Conservation (phyloP, 1,140 invertebrate genomes). For the Hestina assimilis region DNA sequence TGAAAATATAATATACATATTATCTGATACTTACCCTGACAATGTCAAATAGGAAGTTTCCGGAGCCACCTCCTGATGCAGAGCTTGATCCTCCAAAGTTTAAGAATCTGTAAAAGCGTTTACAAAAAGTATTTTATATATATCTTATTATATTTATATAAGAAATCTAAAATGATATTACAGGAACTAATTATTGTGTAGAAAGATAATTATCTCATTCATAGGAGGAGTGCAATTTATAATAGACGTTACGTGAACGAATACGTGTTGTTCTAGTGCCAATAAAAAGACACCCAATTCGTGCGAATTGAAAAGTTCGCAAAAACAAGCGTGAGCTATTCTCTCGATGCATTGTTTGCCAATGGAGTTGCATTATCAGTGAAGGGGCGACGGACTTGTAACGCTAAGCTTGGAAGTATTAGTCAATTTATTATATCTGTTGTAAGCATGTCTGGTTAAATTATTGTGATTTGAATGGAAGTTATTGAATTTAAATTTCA, state of each 20-base stretch:
- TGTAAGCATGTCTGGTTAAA: too few relatives aligned
- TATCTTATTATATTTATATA: too few relatives aligned
- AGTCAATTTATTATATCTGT: neutral
- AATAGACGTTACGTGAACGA: slow-evolving; percentile 28
- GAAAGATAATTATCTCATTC: neutral
- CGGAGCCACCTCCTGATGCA: slow-evolving; percentile 84
- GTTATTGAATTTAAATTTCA: too few relatives aligned
- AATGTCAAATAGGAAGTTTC: slow-evolving; percentile 92
- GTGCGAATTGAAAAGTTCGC: slow-evolving; percentile 53
- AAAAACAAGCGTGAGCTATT: slow-evolving; percentile 39
- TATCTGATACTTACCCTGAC: slow-evolving; percentile 84
- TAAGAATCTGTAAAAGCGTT: slow-evolving; percentile 79
- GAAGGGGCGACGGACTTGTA: slow-evolving; percentile 8
- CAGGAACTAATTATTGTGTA: too few relatives aligned
- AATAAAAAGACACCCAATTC: slow-evolving; percentile 38
- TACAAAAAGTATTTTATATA: neutral
- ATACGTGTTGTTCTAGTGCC: slow-evolving; percentile 2
- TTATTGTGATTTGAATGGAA: neutral
- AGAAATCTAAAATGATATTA: too few relatives aligned
- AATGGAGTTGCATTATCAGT: slow-evolving; percentile 12
- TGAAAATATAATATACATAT: neutral
- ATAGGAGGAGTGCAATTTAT: neutral
- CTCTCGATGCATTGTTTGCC: slow-evolving; percentile 33
- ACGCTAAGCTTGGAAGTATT: neutral
- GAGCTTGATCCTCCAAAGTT: slow-evolving; percentile 82